Conservation (phyloP, 2,113 vertebrate species). For the Halcyon senegalensis region DNA sequence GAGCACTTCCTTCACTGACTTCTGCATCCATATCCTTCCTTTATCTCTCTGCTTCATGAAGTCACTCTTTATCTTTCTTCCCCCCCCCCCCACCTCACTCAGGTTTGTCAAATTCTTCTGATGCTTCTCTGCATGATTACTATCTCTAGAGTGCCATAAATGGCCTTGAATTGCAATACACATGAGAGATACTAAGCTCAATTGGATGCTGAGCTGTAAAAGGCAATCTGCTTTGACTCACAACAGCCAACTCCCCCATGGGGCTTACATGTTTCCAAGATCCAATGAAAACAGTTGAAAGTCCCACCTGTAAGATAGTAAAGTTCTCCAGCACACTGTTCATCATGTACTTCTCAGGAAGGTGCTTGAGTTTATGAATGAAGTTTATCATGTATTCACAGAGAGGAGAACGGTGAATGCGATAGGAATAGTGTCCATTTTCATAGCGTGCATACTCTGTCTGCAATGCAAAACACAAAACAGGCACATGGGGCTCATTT, state of each 20-base stretch:
- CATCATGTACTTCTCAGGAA: conserved; percentile 98
- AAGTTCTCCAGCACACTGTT: conserved; percentile 98
- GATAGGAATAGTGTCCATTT: conserved; percentile 88
- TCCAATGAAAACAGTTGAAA: neutral
- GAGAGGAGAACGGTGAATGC: conserved; percentile 92
- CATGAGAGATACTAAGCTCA: neutral
- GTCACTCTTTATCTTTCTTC: neutral
- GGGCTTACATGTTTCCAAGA: neutral
- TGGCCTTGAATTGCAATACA: neutral
- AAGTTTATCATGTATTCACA: conserved; percentile 98
- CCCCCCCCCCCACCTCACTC: neutral
- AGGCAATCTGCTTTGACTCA: conserved; percentile 24
- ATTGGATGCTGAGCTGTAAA: neutral
- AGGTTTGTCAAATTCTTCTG: neutral
- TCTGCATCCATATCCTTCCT: neutral
- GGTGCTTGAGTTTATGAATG: conserved; percentile 95
- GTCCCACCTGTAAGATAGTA: conserved; percentile 90
- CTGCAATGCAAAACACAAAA: conserved; percentile 66
- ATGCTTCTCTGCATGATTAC: neutral
- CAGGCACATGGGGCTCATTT: neutral
- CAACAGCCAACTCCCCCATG: neutral
- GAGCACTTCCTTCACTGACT: neutral
- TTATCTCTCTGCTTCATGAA: neutral
- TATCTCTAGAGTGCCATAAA: conserved; percentile 5
- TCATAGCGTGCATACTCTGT: conserved; percentile 93